Percentiles rank a stretch among this genome's conserved stretches.
Conservation (phyloP, 2,888 invertebrate genomes). For the Drosophila paranaensis region DNA sequence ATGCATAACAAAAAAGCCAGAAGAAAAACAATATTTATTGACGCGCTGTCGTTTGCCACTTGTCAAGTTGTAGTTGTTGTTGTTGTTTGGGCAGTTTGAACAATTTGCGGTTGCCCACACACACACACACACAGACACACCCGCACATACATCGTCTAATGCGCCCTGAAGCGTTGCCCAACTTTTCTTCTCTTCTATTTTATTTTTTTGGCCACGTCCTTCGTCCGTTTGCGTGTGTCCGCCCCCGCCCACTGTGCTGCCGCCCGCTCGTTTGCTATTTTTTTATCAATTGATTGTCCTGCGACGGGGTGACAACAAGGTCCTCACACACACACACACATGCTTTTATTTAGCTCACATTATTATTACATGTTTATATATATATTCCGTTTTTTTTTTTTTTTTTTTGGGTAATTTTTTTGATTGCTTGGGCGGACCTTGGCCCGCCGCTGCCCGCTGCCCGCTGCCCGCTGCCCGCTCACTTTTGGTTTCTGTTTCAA, state of each 20-base stretch:
- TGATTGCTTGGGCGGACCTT: constrained; percentile 71
- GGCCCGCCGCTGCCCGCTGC: constrained; percentile 24
- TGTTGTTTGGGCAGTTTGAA: constrained; percentile 64
- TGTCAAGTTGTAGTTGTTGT: constrained; percentile 48
- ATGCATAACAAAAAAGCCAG: constrained; percentile 30
- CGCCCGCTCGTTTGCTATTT: constrained; percentile 41
- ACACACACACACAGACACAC: constrained; percentile 11
- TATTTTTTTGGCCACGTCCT: constrained; percentile 33
- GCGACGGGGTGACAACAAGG: constrained; percentile 71
- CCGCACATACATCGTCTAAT: constrained; percentile 33
- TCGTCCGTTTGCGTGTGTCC: constrained; percentile 33
- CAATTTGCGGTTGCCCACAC: constrained; percentile 69
- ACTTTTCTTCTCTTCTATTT: constrained; percentile 20
- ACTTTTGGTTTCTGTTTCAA: constrained; percentile 63
- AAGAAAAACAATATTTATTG: constrained; percentile 50
- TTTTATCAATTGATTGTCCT: constrained; percentile 77
- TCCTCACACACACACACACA: constrained; percentile 34
- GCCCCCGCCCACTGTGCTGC: constrained; percentile 5
- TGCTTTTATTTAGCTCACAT: constrained; percentile 60
- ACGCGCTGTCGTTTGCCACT: constrained; percentile 71
- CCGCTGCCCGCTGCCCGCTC: constrained; percentile 5
- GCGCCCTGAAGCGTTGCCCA: constrained; percentile 53
- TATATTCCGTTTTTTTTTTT: constrained; percentile 24
- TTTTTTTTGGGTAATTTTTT: constrained; percentile 58
- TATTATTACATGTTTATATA: constrained; percentile 42